Conservation (phyloP, 2,113 vertebrate genomes). For the Apeltes quadracus region DNA sequence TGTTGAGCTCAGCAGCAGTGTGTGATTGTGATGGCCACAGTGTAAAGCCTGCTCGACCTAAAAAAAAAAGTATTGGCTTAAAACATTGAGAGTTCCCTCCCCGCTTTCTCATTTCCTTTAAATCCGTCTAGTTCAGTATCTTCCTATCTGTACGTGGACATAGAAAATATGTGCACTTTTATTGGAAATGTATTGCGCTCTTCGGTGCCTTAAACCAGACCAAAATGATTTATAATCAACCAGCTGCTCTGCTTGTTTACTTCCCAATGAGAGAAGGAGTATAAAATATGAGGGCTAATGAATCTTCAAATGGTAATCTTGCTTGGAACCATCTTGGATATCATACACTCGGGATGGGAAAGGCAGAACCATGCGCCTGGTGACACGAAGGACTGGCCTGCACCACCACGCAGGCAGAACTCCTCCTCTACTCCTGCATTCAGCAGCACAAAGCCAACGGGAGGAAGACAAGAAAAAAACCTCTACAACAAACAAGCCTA, state of each 20-base stretch:
- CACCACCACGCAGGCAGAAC: too few relatives aligned
- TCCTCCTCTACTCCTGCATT: too few relatives aligned
- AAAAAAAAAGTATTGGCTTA: not conserved
- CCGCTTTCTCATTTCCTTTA: not conserved
- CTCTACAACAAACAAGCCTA: too few relatives aligned
- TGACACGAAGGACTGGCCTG: too few relatives aligned
- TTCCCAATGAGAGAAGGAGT: not conserved
- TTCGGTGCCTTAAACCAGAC: not conserved
- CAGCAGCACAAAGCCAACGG: too few relatives aligned
- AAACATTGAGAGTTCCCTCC: constrained; percentile 10
- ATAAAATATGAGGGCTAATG: not conserved
- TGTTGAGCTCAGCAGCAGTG: constrained; percentile 34
- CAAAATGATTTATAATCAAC: constrained; percentile 9
- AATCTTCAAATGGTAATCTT: too few relatives aligned
- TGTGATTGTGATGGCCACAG: constrained; percentile 25
- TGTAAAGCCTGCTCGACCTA: constrained; percentile 1
- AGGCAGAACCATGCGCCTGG: too few relatives aligned
- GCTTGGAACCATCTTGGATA: too few relatives aligned
- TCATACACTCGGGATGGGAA: too few relatives aligned
- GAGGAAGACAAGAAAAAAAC: too few relatives aligned
- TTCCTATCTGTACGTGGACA: not conserved
- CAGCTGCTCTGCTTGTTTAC: not conserved
- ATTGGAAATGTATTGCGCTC: constrained; percentile 30
- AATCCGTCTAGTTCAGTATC: not conserved
- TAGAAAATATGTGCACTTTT: constrained; percentile 15